A percentile compares a stretch with the other conserved stretches of the same genome.
Conservation (phyloP, 2,888 invertebrate species). For the Muscina levida region DNA sequence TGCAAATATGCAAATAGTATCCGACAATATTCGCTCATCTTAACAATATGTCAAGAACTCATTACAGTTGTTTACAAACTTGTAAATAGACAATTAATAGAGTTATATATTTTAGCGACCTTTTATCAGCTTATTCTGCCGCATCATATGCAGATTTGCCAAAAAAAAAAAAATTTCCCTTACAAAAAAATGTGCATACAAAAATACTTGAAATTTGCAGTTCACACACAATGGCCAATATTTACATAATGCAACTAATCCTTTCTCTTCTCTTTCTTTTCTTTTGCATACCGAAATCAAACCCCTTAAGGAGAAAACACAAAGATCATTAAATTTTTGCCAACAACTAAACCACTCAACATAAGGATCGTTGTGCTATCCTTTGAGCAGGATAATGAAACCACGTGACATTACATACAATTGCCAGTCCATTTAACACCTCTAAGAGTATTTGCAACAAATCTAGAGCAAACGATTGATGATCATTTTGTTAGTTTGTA, state of each 20-base stretch:
- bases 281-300: not conserved
- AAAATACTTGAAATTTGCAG: slow-evolving; percentile 20
- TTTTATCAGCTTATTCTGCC: not conserved
- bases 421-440: not conserved
- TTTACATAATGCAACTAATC: slow-evolving; percentile 39
- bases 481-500: slow-evolving; percentile 2
- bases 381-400: too few species aligned
- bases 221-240: not conserved
- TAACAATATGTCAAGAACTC: slow-evolving; percentile 27
- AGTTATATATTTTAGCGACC: slow-evolving; percentile 9
- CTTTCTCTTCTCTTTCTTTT: too few species aligned
- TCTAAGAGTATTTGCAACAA: not conserved
- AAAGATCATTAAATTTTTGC: slow-evolving; percentile 17
- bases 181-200: slow-evolving; percentile 9
- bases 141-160: not conserved
- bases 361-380: not conserved
- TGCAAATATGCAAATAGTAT: slow-evolving; percentile 3
- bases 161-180: too few species aligned
- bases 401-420: not conserved
- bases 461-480: slow-evolving; percentile 7
- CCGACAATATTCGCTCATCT: not conserved
- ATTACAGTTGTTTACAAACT: slow-evolving; percentile 37
- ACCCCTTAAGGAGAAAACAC: not conserved
- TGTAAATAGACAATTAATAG: slow-evolving; percentile 13
- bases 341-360: slow-evolving; percentile 16